Percentiles rank a stretch among this genome's conserved stretches.
These are phyloP conservation scores for Sipha maydis DNA, from an alignment of 2,888 invertebrate genomes.

Conservation along the genomic window DNA sequence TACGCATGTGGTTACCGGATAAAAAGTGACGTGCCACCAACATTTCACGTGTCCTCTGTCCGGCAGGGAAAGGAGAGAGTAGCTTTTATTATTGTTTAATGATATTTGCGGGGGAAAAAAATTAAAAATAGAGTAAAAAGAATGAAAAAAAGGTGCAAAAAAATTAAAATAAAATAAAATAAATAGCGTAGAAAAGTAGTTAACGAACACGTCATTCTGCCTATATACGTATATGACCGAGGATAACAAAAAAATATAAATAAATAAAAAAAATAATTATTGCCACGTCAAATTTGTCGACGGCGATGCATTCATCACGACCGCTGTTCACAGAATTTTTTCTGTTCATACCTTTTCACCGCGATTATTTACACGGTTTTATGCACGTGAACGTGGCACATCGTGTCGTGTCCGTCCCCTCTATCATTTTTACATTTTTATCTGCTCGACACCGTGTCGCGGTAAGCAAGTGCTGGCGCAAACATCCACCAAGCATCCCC, in stretches of 20 bases:
- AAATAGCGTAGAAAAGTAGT: neutral
- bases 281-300: conserved; percentile 43
- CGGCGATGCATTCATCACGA: conserved; percentile 32
- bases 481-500: neutral
- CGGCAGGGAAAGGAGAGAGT: neutral
- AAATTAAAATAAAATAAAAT: neutral
- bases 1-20: conserved; percentile 2
- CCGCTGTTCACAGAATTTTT: neutral
- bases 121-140: neutral
- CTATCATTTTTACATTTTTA: neutral
- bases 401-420: neutral
- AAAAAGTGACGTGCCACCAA: conserved; percentile 29
- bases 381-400: neutral
- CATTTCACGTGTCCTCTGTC: neutral
- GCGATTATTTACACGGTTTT: conserved; percentile 20
- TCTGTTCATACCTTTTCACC: conserved; percentile 11
- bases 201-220: conserved; percentile 4
- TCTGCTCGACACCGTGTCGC: neutral
- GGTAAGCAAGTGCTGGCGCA: neutral
- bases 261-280: conserved; percentile 16
- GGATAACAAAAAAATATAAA: conserved; percentile 3
- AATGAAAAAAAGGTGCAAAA: conserved; percentile 34
- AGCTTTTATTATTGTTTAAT: conserved; percentile 42
- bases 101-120: neutral
- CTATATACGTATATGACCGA: neutral